Base-by-base conservation (phyloP, 1,140 invertebrate genomes). In the Trichonephila clavipes region DNA sequence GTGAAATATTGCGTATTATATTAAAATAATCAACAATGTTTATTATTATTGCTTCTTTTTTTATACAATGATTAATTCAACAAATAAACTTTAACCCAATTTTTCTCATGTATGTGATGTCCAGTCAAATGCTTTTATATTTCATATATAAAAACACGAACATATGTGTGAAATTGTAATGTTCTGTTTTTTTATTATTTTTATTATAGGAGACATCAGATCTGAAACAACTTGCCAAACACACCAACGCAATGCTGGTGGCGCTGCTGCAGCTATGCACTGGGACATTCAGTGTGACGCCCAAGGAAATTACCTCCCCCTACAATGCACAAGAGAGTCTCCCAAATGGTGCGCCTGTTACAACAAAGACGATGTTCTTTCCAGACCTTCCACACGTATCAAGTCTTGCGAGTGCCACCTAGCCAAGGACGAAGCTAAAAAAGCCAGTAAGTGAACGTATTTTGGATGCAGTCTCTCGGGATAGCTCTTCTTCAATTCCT, bases 281-380 rank as follows among this genome's bases (percentile, higher is more conserved):
- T 93, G 93, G 87, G 77, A 93, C 69, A 92, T 92, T 24, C 24
- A 90, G 19, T 94, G 94, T 59, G 91, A 94, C 34, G 62, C 19
- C n/a, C 19, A 93, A 18, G 94, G 94, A 21, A 24, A 85, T 18
- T 94, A 93, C n/a, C 18, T 81, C 0, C 85, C 94, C n/a, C 62
- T 93, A 7, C 94, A 94, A 82, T 94, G 94, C 86, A 94, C 90
- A 7, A n/a, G 64, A 0, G 24, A 87, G 44, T 83, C 59, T 1
- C 86, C 86, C n/a, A 93, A 94, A 59, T 94, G 94, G 83, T 94
- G 94, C 64, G 8, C 90, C 44, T 89, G 90, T 59, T 85, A 93
- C 40, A 92, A 81, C 66, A 87, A 87, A 19, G 64, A 87, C n/a
- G 83, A 72, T 6, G n/a, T 58, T 7, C 58, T 94, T n/a, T 85